These are phyloP conservation scores for Acrocera orbiculus DNA, from an alignment of 2,888 invertebrate species.

Conservation along the genomic window DNA sequence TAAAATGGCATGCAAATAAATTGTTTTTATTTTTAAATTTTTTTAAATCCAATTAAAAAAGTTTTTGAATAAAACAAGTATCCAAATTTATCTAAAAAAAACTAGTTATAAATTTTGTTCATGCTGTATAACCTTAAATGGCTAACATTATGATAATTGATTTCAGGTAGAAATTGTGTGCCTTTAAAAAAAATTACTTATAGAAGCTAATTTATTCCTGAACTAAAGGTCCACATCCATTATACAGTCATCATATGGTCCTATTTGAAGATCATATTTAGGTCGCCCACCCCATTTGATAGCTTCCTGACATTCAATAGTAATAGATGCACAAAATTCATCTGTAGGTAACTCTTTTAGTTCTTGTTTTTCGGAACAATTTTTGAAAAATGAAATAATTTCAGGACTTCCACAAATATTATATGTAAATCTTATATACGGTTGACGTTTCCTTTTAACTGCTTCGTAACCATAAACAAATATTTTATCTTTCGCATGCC, in stretches of 20 bases:
- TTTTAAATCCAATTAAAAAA: too few relatives aligned
- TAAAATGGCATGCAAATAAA: too few relatives aligned
- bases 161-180: too few relatives aligned
- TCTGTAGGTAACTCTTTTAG: conserved; percentile 13
- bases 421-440: conserved; percentile 16
- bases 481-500: conserved; percentile 15
- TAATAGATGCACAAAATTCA: conserved; percentile 17
- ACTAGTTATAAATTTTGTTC: too few relatives aligned
- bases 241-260: conserved; percentile 12
- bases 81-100: too few relatives aligned
- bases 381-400: conserved; percentile 13
- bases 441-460: conserved; percentile 13
- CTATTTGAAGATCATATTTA: conserved; percentile 17
- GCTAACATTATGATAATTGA: too few relatives aligned
- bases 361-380: conserved; percentile 12
- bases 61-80: too few relatives aligned
- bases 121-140: too few relatives aligned
- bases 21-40: too few relatives aligned
- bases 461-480: conserved; percentile 19
- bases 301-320: conserved; percentile 17
- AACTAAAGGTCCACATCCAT: too few relatives aligned
- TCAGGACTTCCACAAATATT: conserved; percentile 16
- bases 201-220: too few relatives aligned
- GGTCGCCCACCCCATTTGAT: conserved; percentile 20
- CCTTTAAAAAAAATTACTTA: too few relatives aligned